These are phyloP conservation scores for Notospermus geniculatus DNA, from an alignment of 1,140 invertebrate genomes.

Conservation along the genomic window DNA sequence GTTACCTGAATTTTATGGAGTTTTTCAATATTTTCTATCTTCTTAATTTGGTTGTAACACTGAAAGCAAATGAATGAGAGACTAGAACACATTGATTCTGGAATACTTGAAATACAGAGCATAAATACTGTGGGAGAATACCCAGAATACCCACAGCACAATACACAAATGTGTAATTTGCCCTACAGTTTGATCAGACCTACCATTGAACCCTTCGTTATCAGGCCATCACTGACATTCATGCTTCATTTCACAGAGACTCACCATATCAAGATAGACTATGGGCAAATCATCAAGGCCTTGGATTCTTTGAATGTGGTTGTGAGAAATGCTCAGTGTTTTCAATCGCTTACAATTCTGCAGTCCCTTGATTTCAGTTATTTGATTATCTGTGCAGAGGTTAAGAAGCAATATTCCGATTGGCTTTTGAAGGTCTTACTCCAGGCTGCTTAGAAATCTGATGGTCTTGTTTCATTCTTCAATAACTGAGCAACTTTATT, in stretches of 20 bases:
- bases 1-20: slow-evolving; percentile 20
- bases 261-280: slow-evolving; percentile 47
- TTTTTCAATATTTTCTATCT: slow-evolving; percentile 47
- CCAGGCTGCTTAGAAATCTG: too few relatives aligned
- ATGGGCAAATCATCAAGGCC: slow-evolving; percentile 48
- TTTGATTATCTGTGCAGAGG: slow-evolving; percentile 44
- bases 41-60: slow-evolving; percentile 49
- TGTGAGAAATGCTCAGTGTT: slow-evolving; percentile 49
- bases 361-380: slow-evolving; percentile 44
- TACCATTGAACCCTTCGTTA: too few relatives aligned
- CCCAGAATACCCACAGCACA: too few relatives aligned
- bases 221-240: too few relatives aligned
- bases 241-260: slow-evolving; percentile 16
- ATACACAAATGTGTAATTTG: too few relatives aligned
- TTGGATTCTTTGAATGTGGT: slow-evolving; percentile 46
- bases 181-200: too few relatives aligned
- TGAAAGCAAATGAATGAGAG: slow-evolving; percentile 28
- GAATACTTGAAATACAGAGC: too few relatives aligned
- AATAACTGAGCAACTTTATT: too few relatives aligned
- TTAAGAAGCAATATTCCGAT: slow-evolving; percentile 14
- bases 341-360: slow-evolving; percentile 42
- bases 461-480: too few relatives aligned
- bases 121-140: too few relatives aligned
- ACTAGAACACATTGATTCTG: not conserved
- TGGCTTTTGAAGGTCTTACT: too few relatives aligned